phyloP scores from a whole-genome alignment of 2,888 invertebrate species.

The Brachylomia viminalis region DNA sequence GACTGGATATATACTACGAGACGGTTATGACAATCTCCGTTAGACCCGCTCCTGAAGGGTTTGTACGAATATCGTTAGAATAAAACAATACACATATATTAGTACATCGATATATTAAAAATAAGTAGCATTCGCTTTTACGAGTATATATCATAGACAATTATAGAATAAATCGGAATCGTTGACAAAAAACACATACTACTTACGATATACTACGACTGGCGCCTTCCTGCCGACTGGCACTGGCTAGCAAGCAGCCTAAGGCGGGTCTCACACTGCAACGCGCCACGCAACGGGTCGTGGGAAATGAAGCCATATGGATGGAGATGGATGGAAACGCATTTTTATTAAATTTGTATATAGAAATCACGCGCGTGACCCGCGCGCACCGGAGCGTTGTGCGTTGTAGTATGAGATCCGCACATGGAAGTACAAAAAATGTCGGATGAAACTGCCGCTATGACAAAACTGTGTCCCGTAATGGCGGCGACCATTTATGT shows the following conservation, averaged over 20 bases:
- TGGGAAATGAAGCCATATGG: neutral
- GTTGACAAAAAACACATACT: neutral
- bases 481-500: too few relatives aligned
- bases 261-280: too few relatives aligned
- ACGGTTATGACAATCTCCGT: too few relatives aligned
- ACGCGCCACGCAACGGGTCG: neutral
- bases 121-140: neutral
- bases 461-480: too few relatives aligned
- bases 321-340: too few relatives aligned
- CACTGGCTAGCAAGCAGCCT: neutral
- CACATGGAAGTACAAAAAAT: too few relatives aligned
- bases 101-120: constrained; percentile 6
- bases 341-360: neutral
- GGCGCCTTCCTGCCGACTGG: too few relatives aligned
- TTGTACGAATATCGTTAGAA: neutral
- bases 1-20: neutral
- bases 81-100: constrained; percentile 6
- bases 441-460: too few relatives aligned
- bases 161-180: neutral
- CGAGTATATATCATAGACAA: neutral
- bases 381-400: neutral
- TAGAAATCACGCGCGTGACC: neutral
- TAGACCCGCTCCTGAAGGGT: neutral
- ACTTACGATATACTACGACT: too few relatives aligned
- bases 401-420: neutral